Evolutionary conservation across 1,140 invertebrate species (phyloP).

Genomic region (Triops longicaudatus): DNA sequence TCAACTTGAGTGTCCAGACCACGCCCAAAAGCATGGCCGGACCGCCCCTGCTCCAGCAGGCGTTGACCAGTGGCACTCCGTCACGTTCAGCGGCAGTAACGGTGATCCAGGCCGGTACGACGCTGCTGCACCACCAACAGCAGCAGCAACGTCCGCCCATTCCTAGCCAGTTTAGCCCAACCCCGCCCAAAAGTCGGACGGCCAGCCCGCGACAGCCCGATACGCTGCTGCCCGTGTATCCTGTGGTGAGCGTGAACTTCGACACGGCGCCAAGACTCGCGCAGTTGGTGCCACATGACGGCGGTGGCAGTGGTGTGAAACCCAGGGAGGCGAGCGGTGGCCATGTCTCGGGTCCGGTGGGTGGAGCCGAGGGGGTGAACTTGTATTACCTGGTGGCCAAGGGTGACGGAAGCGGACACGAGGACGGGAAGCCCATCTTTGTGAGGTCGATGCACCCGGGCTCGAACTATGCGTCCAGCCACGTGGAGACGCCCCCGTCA

Average conservation of each 20-base stretch:
- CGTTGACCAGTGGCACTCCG: constrained; percentile 21
- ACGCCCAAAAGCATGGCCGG: not conserved
- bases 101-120: constrained; percentile 30
- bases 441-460: not conserved
- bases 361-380: not conserved
- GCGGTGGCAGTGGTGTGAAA: not conserved
- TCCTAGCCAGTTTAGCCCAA: not conserved
- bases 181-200: constrained; percentile 18
- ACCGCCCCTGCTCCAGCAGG: constrained; percentile 27
- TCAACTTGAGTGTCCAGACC: not conserved
- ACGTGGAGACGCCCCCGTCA: not conserved
- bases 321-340: no score
- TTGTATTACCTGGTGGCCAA: constrained; percentile 5
- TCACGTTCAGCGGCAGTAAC: constrained; percentile 17
- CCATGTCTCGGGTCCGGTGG: not conserved
- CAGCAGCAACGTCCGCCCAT: constrained; percentile 36
- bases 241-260: constrained; percentile 17
- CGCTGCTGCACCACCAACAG: constrained; percentile 39
- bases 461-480: not conserved
- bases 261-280: constrained; percentile 17
- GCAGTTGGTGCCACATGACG: constrained; percentile 6
- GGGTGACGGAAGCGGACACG: not conserved
- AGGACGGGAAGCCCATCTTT: not conserved
- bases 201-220: constrained; percentile 9
- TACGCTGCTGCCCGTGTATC: not conserved